Evolutionary conservation across 2,113 vertebrate genomes (phyloP), one percentile per base, ranked within the genome.

Genomic region (Phasianus colchicus): DNA sequence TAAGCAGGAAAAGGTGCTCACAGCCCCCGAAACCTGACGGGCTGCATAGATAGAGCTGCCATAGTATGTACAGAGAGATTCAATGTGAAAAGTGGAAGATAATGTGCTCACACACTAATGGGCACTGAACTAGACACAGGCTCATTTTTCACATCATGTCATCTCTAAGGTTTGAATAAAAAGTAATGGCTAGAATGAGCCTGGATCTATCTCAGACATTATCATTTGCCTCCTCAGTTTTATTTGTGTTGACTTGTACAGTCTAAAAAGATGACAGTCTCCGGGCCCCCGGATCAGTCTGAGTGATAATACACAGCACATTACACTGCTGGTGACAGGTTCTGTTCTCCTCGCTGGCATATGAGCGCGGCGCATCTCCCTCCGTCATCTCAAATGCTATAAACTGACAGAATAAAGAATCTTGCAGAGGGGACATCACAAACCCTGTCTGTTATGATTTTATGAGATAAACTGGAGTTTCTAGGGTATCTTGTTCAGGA

Each of bases 91-190:
- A 99, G 98, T 98, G 98, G 98, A 98, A 99, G 99, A 99, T 99
- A 99, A 99, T 99, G 98, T 98, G 99, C 98, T 99, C 98, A 98
- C 99, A 99, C 98, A 98, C 99, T 99, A 99, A 99, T 99, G 98
- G 99, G 99, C 99, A 98, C 98, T 99, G 98, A 98, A 99, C 98
- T 98, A 99, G 99, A 99, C 99, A 98, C 97, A 96, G 98, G 98
- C 99, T 99, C 99, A 98, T 99, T 99, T 99, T 99, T 99, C 99
- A 99, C 98, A 99, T 99, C 99, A 99, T 99, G 99, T 99, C 99
- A 99, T 99, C 98, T 99, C 98, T 97, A 98, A 98, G 99, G 97
- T 98, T 99, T 98, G 98, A 99, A 99, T 99, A 99, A 99, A 98
- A 99, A 99, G 99, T 98, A 99, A 98, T 98, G 98, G 98, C 98